Evolutionary conservation across 2,888 invertebrate species (phyloP).

Genomic region (Drosophila lacicola): DNA sequence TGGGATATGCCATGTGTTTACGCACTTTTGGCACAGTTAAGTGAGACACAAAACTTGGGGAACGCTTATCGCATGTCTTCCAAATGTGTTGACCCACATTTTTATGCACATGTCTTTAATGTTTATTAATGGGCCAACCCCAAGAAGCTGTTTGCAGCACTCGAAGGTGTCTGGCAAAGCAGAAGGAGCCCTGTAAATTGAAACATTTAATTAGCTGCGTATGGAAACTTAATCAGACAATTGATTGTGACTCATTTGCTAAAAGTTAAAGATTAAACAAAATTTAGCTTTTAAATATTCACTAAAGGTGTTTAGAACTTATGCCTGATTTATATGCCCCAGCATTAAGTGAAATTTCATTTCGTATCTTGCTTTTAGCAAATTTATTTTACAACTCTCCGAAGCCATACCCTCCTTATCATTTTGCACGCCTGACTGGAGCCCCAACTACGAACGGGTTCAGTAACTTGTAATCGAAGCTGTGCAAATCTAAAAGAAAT

Average conservation of each 20-base stretch:
- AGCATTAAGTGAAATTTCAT: conserved; percentile 28
- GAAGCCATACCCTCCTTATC: not conserved
- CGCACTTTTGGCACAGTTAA: conserved; percentile 51
- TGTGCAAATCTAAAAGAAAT: conserved; percentile 45
- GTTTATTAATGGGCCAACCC: conserved; percentile 66
- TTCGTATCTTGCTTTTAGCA: conserved; percentile 18
- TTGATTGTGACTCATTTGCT: conserved; percentile 20
- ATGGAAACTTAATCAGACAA: conserved; percentile 26
- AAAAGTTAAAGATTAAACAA: conserved; percentile 7
- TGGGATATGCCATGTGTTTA: conserved; percentile 51
- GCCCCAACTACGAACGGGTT: conserved; percentile 58
- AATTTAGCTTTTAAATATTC: conserved; percentile 8
- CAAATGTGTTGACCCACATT: conserved; percentile 71
- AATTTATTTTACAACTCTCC: not conserved
- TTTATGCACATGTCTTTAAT: conserved; percentile 63
- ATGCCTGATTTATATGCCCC: not conserved
- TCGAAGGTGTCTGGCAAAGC: conserved; percentile 43
- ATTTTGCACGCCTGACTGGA: conserved; percentile 57
- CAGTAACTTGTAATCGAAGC: conserved; percentile 67
- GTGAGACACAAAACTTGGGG: conserved; percentile 44
- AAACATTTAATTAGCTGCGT: conserved; percentile 69
- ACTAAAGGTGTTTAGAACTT: not conserved
- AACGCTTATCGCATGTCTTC: conserved; percentile 33
- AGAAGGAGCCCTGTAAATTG: conserved; percentile 43
- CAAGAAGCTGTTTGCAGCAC: conserved; percentile 20